phyloP scores from a whole-genome alignment of 2,797 vertebrate genomes.

The Saxicola maurus region DNA sequence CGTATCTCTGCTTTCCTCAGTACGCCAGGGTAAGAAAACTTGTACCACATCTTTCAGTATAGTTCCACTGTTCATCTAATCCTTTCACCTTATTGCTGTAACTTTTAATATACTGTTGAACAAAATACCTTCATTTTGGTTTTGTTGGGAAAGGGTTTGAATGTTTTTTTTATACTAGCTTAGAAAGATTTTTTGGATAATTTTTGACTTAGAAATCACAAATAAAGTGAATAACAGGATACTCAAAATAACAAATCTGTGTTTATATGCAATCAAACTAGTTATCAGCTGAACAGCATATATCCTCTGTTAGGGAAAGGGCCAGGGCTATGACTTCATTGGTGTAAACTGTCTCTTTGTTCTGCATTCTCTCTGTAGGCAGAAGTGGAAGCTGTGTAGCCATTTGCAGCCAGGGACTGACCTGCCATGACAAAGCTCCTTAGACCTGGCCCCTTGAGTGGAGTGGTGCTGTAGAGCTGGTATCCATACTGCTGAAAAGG shows the following conservation, averaged over 20 bases:
- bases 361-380: neutral
- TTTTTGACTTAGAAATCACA: neutral
- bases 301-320: neutral
- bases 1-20: neutral
- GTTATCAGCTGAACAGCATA: neutral
- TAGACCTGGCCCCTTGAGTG: neutral
- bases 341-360: neutral
- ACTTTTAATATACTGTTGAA: neutral
- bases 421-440: neutral
- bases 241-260: neutral
- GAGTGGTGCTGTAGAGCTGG: neutral
- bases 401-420: neutral
- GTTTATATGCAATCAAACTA: neutral
- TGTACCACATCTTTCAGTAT: neutral
- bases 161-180: neutral
- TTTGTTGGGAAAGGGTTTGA: neutral
- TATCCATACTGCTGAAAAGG: neutral
- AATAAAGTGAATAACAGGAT: neutral
- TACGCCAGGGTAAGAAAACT: neutral
- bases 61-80: neutral
- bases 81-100: neutral
- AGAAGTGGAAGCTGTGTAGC: neutral
- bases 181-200: neutral
- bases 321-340: neutral
- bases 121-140: neutral